Conservation (phyloP, 2,888 invertebrate species). For the Neelides folsomi region DNA sequence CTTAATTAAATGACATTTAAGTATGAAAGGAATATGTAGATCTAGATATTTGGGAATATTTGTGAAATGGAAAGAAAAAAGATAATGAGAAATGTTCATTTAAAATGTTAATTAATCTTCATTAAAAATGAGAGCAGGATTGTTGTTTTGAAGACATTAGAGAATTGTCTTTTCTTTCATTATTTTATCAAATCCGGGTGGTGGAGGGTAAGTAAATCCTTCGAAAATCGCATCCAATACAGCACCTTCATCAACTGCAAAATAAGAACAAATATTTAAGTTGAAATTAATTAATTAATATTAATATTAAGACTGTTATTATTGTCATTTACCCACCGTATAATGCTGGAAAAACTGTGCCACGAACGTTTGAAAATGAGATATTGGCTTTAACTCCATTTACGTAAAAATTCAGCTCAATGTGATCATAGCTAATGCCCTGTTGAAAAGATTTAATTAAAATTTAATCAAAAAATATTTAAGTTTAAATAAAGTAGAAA, state of each 20-base stretch:
- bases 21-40: background rate
- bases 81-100: background rate
- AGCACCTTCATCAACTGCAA: constrained; percentile 91
- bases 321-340: constrained; percentile 69
- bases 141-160: constrained; percentile 42
- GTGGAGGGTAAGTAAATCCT: constrained; percentile 68
- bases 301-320: no score
- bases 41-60: background rate
- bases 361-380: constrained; percentile 75
- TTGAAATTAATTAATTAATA: constrained; percentile 8
- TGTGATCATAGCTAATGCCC: constrained; percentile 91
- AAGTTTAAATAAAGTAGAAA: background rate
- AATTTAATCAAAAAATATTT: constrained; percentile 4
- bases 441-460: constrained; percentile 36
- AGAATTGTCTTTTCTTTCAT: constrained; percentile 93
- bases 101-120: background rate
- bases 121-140: background rate
- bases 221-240: constrained; percentile 89
- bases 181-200: constrained; percentile 81
- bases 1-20: no score
- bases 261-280: constrained; percentile 13
- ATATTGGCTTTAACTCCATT: constrained; percentile 79
- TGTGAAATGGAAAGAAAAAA: background rate
- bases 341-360: constrained; percentile 78
- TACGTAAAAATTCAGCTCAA: constrained; percentile 84